Base-by-base conservation (phyloP, 2,888 invertebrate genomes). In the Phrixothrix hirtus region DNA sequence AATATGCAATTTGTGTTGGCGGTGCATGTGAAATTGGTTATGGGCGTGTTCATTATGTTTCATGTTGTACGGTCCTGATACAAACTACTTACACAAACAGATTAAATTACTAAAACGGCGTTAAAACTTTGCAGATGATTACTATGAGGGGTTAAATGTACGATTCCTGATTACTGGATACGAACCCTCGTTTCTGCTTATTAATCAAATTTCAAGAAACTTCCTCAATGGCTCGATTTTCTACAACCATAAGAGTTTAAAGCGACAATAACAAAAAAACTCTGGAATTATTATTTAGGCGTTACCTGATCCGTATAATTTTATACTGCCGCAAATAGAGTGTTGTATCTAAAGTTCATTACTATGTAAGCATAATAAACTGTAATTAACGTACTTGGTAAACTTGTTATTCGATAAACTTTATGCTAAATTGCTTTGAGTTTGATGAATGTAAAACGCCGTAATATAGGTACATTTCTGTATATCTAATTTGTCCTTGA, bases 301-400 rank as follows among this genome's bases (percentile, higher is more conserved):
- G n/a, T n/a, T n/a, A n/a, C n/a, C n/a, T n/a, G n/a, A n/a, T n/a
- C n/a, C n/a, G n/a, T n/a, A n/a, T n/a, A n/a, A n/a, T n/a, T n/a
- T n/a, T n/a, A n/a, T n/a, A n/a, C n/a, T n/a, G n/a, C n/a, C n/a
- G n/a, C n/a, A n/a, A n/a, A n/a, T n/a, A n/a, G n/a, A n/a, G n/a
- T 29, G 36, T 37, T 36, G 29, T 21, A 37, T 36, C 12, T 37
- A 30, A 37, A 13, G 17, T 21, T 45, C 37, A 45, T 45, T 37
- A 10, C 31, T 45, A 7, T 14, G 36, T 25, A 45, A 45, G 37
- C 45, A 37, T 13, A 17, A 21, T 45, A 45, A 45, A 45, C 36
- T 37, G 37, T 37, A 45, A 45, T 45, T 45, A 45, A 45, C 36
- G 45, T 45, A 16, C 27, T 36, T 13, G 31, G n/a, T 45, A 37